A percentile compares a stretch with the other conserved stretches of the same genome.
Evolutionary conservation across 2,888 invertebrate species (phyloP).

Genomic region (Sphecodes monilicornis): DNA sequence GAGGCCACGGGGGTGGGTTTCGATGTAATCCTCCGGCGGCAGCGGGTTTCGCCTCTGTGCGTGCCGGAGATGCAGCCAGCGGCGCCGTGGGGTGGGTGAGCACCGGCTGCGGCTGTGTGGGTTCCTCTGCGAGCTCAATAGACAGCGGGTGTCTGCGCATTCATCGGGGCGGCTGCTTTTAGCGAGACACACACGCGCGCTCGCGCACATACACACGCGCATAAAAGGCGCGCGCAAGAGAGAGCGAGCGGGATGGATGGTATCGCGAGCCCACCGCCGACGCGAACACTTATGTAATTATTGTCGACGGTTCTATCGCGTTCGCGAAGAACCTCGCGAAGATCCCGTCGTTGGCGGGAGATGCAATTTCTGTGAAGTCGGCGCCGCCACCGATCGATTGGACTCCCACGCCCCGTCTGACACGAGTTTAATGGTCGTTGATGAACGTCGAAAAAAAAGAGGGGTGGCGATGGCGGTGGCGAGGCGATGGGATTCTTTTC

Average conservation of each 20-base stretch:
- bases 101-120: neutral
- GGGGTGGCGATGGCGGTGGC: neutral
- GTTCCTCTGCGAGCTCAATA: slow-evolving; percentile 38
- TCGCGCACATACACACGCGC: no score
- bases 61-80: slow-evolving; percentile 66
- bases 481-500: slow-evolving; percentile 2
- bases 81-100: slow-evolving; percentile 40
- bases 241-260: neutral
- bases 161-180: slow-evolving; percentile 58
- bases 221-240: neutral
- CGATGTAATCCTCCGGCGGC: slow-evolving; percentile 68
- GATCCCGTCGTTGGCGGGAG: slow-evolving; percentile 22
- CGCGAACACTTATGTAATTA: slow-evolving; percentile 52
- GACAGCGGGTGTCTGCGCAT: slow-evolving; percentile 47
- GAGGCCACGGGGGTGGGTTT: slow-evolving; percentile 57
- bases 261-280: slow-evolving; percentile 25
- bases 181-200: slow-evolving; percentile 33
- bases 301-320: slow-evolving; percentile 44
- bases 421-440: slow-evolving; percentile 25
- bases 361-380: slow-evolving; percentile 36
- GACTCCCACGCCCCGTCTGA: neutral
- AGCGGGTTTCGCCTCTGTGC: slow-evolving; percentile 61
- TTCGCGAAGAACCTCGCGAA: slow-evolving; percentile 41
- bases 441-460: neutral
- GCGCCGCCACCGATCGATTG: slow-evolving; percentile 24